Evolutionary conservation across 1,140 invertebrate species (phyloP).

Genomic region (Portunus trituberculatus): DNA sequence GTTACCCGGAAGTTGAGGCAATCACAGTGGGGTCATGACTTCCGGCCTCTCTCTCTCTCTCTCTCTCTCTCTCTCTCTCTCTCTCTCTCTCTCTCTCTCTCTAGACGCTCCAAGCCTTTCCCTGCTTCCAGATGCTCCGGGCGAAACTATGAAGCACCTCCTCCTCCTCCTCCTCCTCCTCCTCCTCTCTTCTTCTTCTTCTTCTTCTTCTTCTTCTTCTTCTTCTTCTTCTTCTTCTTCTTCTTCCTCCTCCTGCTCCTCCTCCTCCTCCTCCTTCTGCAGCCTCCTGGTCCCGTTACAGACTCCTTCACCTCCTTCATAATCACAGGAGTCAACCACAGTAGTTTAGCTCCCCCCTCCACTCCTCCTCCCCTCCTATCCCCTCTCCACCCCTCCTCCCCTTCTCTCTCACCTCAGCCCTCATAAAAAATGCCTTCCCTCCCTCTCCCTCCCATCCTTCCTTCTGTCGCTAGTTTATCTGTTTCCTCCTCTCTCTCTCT

Average conservation of each 20-base stretch:
- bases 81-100: no score
- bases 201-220: background rate
- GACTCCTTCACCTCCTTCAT: background rate
- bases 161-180: no score
- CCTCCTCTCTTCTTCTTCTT: no score
- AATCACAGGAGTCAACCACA: background rate
- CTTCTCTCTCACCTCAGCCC: background rate
- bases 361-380: background rate
- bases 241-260: no score
- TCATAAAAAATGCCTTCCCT: background rate
- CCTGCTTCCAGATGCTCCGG: no score
- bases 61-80: background rate
- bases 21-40: slow-evolving; percentile 43
- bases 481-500: no score
- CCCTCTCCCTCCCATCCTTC: background rate
- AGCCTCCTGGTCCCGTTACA: background rate
- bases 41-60: slow-evolving; percentile 40
- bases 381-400: background rate
- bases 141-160: no score
- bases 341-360: background rate
- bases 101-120: no score
- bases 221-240: no score
- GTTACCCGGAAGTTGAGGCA: slow-evolving; percentile 49
- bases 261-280: background rate
- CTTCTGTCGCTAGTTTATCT: no score